phyloP scores from a whole-genome alignment of 2,113 vertebrate species.

The Paralichthys olivaceus region DNA sequence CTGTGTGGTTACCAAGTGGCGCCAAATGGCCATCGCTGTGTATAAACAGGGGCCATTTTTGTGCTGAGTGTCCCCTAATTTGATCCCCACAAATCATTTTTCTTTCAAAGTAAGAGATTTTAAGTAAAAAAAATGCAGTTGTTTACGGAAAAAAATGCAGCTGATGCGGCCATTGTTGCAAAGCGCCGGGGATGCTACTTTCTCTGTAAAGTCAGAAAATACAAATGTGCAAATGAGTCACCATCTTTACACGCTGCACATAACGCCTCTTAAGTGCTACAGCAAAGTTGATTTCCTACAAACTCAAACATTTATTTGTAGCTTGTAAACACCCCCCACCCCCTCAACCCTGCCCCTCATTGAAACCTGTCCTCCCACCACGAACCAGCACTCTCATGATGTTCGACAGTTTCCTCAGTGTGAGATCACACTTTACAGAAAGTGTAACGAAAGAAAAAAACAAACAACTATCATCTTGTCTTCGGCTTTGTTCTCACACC shows the following conservation, averaged over 20 bases:
- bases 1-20: conserved; percentile 68
- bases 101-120: conserved; percentile 27
- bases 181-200: not conserved
- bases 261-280: too few relatives aligned
- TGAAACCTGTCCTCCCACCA: conserved; percentile 21
- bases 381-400: conserved; percentile 23
- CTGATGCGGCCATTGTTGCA: not conserved
- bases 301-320: too few relatives aligned
- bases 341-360: not conserved
- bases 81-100: conserved; percentile 48
- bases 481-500: not conserved
- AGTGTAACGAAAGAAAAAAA: not conserved
- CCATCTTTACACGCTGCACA: too few relatives aligned
- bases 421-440: conserved; percentile 17
- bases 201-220: not conserved
- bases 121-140: conserved; percentile 3
- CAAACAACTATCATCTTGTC: not conserved
- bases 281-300: too few relatives aligned
- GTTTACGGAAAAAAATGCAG: conserved; percentile 12
- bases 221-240: not conserved
- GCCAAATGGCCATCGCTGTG: conserved; percentile 73
- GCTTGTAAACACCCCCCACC: not conserved
- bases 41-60: conserved; percentile 68
- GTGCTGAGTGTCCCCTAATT: conserved; percentile 59
- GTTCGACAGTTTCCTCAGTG: not conserved